These are phyloP conservation scores for Plutella xylostella DNA, from an alignment of 2,888 invertebrate species.

Conservation along the genomic window DNA sequence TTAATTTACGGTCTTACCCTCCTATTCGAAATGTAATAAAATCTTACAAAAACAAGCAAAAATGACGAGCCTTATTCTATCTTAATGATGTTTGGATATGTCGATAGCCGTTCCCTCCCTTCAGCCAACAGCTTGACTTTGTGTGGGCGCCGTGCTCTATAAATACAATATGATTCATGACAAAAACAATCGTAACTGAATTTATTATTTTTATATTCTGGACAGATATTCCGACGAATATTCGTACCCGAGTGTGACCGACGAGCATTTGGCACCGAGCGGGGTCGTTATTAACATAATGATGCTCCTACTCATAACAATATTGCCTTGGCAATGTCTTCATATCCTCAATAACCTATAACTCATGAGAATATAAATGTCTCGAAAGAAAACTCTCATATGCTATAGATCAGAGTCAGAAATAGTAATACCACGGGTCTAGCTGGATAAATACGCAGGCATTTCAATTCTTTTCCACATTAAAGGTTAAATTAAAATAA, in stretches of 20 bases:
- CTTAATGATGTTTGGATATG: slow-evolving; percentile 12
- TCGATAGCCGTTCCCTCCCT: neutral
- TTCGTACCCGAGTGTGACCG: slow-evolving; percentile 5
- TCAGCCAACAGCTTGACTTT: neutral
- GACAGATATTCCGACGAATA: slow-evolving; percentile 29
- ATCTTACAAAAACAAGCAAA: slow-evolving; percentile 61
- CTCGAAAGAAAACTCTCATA: slow-evolving; percentile 14
- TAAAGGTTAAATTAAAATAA: slow-evolving; percentile 10
- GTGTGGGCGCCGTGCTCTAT: neutral
- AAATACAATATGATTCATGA: slow-evolving; percentile 34
- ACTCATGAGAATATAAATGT: slow-evolving; percentile 45
- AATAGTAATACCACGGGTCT: too few relatives aligned
- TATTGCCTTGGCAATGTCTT: slow-evolving; percentile 47
- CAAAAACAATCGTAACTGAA: slow-evolving; percentile 29
- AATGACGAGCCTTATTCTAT: slow-evolving; percentile 28
- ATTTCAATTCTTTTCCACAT: too few relatives aligned
- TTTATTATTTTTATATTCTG: slow-evolving; percentile 42
- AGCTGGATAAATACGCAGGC: too few relatives aligned
- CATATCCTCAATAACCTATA: slow-evolving; percentile 45
- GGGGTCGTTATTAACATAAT: slow-evolving; percentile 58
- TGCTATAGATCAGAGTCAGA: neutral
- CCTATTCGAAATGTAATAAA: slow-evolving; percentile 60
- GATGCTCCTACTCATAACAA: slow-evolving; percentile 55
- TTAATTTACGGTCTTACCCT: slow-evolving; percentile 65
- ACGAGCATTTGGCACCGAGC: slow-evolving; percentile 42